Evolutionary conservation across 2,113 vertebrate genomes (phyloP).

Genomic region (Oncorhynchus mykiss): DNA sequence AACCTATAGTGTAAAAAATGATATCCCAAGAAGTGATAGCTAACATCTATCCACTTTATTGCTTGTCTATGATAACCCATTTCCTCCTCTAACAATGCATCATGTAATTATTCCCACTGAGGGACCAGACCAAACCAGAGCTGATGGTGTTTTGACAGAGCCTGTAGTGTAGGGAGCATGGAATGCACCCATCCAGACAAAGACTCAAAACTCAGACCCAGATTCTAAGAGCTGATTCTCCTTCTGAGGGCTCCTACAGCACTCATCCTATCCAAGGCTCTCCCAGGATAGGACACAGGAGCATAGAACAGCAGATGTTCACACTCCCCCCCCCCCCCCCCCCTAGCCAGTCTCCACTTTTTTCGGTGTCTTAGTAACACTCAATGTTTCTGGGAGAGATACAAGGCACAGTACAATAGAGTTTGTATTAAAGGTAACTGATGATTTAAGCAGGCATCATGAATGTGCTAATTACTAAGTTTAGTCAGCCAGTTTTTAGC

Average conservation of each 20-base stretch:
- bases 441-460: too few species aligned
- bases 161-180: neutral
- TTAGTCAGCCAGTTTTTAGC: too few species aligned
- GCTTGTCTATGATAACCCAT: neutral
- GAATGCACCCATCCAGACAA: neutral
- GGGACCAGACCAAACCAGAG: neutral
- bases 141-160: slow-evolving; percentile 37
- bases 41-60: neutral
- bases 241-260: slow-evolving; percentile 48
- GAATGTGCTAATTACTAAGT: too few species aligned
- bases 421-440: too few species aligned
- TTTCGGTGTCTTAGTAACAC: slow-evolving; percentile 21
- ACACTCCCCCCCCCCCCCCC: slow-evolving; percentile 21
- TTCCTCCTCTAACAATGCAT: neutral
- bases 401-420: neutral
- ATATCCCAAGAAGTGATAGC: neutral
- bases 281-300: slow-evolving; percentile 45
- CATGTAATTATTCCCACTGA: neutral
- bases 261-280: neutral
- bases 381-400: neutral
- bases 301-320: slow-evolving; percentile 60
- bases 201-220: slow-evolving; percentile 20
- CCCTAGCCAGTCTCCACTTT: slow-evolving; percentile 40
- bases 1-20: neutral
- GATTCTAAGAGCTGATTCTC: slow-evolving; percentile 54